These are phyloP conservation scores for Apteryx owenii DNA, from an alignment of 2,113 vertebrate genomes.

Conservation along the genomic window DNA sequence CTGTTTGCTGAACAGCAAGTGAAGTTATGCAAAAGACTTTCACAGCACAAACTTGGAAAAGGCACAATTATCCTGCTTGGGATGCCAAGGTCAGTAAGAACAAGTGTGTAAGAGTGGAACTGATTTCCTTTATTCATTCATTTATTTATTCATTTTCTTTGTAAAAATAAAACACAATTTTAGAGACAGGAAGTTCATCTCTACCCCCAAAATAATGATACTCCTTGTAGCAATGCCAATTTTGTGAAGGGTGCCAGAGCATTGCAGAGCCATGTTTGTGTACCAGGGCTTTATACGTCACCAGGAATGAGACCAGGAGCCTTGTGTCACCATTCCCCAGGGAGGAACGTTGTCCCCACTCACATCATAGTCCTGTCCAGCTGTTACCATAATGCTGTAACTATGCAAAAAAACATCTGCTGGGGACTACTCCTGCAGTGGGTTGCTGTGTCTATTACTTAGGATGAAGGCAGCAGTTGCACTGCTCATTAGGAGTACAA, in stretches of 20 bases:
- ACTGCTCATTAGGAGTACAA: fast-evolving
- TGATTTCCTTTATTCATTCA: background rate
- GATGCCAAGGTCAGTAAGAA: background rate
- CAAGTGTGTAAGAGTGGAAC: fast-evolving
- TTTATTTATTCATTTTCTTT: background rate
- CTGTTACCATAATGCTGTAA: background rate
- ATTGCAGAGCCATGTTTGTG: background rate
- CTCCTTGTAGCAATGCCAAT: background rate
- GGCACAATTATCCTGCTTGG: background rate
- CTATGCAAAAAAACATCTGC: background rate
- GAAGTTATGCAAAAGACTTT: background rate
- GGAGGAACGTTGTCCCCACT: background rate
- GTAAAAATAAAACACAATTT: background rate
- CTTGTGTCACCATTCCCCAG: background rate
- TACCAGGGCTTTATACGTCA: background rate
- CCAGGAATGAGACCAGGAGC: background rate
- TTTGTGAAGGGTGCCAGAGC: background rate
- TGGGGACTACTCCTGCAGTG: background rate
- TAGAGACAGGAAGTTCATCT: background rate
- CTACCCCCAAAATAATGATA: background rate
- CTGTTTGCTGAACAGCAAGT: background rate
- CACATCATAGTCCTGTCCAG: background rate
- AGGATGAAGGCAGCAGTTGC: background rate
- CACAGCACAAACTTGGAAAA: background rate
- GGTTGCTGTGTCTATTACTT: background rate